A percentile compares a stretch with the other conserved stretches of the same genome.
Conservation (phyloP, 2,888 invertebrate genomes). For the Lysandra coridon region DNA sequence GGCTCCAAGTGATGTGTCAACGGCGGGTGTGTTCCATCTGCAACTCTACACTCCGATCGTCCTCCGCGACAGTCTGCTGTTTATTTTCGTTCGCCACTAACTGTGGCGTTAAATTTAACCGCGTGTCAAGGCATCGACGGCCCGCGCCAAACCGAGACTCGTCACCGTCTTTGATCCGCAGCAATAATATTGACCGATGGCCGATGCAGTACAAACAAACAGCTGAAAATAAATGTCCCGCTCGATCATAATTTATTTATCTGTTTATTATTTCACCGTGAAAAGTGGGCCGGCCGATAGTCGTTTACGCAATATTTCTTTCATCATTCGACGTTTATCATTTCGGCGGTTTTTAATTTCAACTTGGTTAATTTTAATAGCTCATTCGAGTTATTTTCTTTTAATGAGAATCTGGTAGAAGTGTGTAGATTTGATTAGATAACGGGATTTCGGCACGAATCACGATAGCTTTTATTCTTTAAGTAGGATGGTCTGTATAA, state of each 20-base stretch:
- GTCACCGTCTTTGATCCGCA: slow-evolving; percentile 58
- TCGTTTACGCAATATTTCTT: slow-evolving; percentile 35
- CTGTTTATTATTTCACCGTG: slow-evolving; percentile 57
- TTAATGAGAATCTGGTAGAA: no score
- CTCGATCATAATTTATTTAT: slow-evolving; percentile 51
- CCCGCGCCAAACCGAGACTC: slow-evolving; percentile 1
- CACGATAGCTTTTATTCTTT: background rate
- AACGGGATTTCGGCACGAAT: no score
- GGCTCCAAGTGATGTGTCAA: background rate
- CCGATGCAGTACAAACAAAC: slow-evolving; percentile 54
- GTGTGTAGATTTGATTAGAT: no score
- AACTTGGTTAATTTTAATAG: background rate
- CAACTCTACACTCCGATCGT: slow-evolving; percentile 8
- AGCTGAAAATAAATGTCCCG: slow-evolving; percentile 37
- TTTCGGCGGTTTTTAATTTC: background rate
- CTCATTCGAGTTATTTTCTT: background rate
- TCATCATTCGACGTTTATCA: background rate
- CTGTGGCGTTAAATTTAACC: slow-evolving; percentile 13
- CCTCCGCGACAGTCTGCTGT: slow-evolving; percentile 10
- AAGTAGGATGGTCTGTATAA: background rate
- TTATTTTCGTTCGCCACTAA: slow-evolving; percentile 25
- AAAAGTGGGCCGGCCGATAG: slow-evolving; percentile 44
- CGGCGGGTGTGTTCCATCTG: background rate
- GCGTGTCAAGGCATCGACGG: background rate
- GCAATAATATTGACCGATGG: slow-evolving; percentile 66